phyloP scores from a whole-genome alignment of 2,113 vertebrate genomes.

The Syngnathus floridae region DNA sequence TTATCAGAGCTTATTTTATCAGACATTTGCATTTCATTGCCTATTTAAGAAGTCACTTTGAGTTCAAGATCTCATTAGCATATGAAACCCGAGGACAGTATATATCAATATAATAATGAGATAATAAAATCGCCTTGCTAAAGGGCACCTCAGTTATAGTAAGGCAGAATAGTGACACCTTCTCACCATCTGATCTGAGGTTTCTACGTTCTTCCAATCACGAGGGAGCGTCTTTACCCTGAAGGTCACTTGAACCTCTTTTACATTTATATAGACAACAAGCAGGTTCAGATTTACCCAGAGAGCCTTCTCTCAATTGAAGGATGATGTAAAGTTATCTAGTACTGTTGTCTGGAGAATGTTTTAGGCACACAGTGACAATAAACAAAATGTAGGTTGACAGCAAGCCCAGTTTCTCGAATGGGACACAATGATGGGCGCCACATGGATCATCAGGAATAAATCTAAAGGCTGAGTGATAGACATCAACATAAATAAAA shows the following conservation, averaged over 20 bases:
- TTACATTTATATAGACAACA: background rate
- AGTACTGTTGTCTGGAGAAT: background rate
- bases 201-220: background rate
- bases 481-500: background rate
- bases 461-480: background rate
- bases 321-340: background rate
- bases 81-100: background rate
- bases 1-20: background rate
- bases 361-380: background rate
- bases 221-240: background rate
- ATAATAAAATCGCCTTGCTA: conserved; percentile 1
- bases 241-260: background rate
- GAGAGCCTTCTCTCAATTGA: background rate
- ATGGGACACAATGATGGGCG: background rate
- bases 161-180: background rate
- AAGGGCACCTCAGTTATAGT: conserved; percentile 1
- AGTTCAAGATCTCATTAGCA: conserved; percentile 3
- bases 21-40: background rate
- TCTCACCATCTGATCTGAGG: background rate
- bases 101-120: conserved; percentile 2
- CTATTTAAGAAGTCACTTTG: background rate
- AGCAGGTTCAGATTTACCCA: background rate
- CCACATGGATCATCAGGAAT: background rate
- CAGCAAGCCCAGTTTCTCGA: background rate
- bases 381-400: background rate